These are phyloP conservation scores for Pseudomyrmex sp. DNA, from an alignment of 1,140 invertebrate species.

Conservation along the genomic window DNA sequence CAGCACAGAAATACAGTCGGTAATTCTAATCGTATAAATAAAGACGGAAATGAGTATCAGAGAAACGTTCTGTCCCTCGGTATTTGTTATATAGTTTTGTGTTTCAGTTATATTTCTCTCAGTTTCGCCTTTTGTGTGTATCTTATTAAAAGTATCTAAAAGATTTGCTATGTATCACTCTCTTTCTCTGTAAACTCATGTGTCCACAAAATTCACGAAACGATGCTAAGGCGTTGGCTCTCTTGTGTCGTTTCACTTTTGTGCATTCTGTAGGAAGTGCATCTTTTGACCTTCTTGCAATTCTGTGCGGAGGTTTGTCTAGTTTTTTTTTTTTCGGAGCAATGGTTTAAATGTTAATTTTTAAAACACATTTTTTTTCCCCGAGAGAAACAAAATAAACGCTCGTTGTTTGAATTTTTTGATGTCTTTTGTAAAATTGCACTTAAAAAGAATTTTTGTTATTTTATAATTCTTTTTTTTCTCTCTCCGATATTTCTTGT, in stretches of 20 bases:
- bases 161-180: background rate
- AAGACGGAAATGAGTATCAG: too few species aligned
- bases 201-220: constrained; percentile 25
- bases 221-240: constrained; percentile 48
- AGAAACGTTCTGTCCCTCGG: background rate
- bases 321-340: background rate
- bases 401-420: too few species aligned
- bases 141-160: background rate
- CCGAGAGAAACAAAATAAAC: too few species aligned
- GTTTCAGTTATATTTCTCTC: background rate
- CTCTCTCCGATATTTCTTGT: too few species aligned
- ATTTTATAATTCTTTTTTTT: too few species aligned
- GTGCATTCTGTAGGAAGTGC: constrained; percentile 15
- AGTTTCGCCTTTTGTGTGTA: background rate
- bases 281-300: constrained; percentile 6
- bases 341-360: too few species aligned
- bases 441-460: too few species aligned
- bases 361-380: too few species aligned
- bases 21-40: background rate
- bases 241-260: constrained; percentile 23
- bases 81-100: background rate
- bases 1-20: background rate
- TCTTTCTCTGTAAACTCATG: background rate
- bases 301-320: background rate
- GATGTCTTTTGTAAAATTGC: too few species aligned